These are phyloP conservation scores for Pristionchus arcanus DNA, from an alignment of 2,888 invertebrate species.

Conservation along the genomic window DNA sequence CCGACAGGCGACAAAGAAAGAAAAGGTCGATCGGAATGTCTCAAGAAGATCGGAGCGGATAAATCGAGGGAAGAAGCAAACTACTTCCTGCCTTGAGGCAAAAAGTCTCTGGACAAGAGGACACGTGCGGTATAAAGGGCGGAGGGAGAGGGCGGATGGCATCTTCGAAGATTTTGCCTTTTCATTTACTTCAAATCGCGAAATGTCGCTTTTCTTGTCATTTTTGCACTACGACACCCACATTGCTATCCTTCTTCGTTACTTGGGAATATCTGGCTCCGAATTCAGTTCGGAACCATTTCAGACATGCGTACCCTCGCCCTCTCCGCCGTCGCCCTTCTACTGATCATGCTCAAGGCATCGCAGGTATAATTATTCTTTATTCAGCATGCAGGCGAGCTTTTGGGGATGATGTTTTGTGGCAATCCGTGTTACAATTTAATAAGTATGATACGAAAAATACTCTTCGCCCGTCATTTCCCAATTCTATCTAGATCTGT, in stretches of 20 bases:
- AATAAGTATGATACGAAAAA: too few species aligned
- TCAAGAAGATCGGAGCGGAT: background rate
- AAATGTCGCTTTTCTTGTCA: too few species aligned
- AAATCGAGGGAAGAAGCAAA: constrained; percentile 6
- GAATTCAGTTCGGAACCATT: too few species aligned
- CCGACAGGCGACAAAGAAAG: background rate
- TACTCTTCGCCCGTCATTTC: too few species aligned
- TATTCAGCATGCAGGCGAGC: background rate
- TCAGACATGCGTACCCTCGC: constrained; percentile 29
- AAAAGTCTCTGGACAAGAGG: background rate
- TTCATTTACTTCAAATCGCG: background rate
- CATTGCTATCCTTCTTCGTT: too few species aligned
- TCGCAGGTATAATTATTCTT: background rate
- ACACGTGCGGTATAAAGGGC: constrained; percentile 40
- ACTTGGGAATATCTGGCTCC: background rate
- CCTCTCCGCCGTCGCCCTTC: constrained; percentile 36
- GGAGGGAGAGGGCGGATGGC: background rate
- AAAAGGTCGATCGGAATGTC: background rate
- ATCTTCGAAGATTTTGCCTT: background rate
- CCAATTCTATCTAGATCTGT: too few species aligned
- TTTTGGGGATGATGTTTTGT: too few species aligned
- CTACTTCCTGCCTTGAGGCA: background rate
- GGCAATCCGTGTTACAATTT: too few species aligned
- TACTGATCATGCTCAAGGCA: constrained; percentile 2
- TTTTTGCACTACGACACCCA: too few species aligned